Base-by-base conservation (phyloP, 2,797 vertebrate species). In the Liasis olivaceus region DNA sequence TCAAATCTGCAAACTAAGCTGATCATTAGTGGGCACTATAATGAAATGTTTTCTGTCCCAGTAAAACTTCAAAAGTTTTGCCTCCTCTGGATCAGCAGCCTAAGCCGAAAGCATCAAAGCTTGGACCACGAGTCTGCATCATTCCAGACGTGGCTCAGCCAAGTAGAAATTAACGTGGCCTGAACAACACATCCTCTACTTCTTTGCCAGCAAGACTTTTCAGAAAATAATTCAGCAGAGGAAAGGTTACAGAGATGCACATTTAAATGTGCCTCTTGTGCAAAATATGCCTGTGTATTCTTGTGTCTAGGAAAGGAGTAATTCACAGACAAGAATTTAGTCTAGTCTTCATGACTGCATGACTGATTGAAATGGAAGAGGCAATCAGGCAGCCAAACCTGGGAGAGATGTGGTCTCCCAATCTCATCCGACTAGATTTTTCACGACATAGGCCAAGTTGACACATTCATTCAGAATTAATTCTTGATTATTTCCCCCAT, bases 71-170 rank as follows among this genome's bases (percentile, higher is more conserved):
- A 93, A 90, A 94, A 60, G 15, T 7, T 17, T 92, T 9, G 56
- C 4, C 64, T 42, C 17, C 90, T 26, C 90, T 3, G 0, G 0
- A 47, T 89, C 92, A 3, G 85, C 84, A 87, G 91, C 93, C 24
- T 22, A 81, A 54, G 91, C 63, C 93, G 15, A 13, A 47, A 94
- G 89, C 94, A 92, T 88, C 94, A 93, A 92, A 95, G 91, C 93
- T 1, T 64, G 1, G 87, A 4, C 63, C 72, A 54, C 0, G 1
- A 72, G n/a, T 0, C n/a, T 58, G 56, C 51, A 0, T n/a, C 84
- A 4, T n/a, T 42, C 91, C 94, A 88, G 93, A 6, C n/a, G 36
- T 0, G 0, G 87, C 63, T 81, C 88, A 51, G 85, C 84, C 93
- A 14, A 51, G 69, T 58, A 87, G 93, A 2, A 0, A 60, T 12